phyloP scores from a whole-genome alignment of 2,888 invertebrate species.

The Xestia sexstrigata region DNA sequence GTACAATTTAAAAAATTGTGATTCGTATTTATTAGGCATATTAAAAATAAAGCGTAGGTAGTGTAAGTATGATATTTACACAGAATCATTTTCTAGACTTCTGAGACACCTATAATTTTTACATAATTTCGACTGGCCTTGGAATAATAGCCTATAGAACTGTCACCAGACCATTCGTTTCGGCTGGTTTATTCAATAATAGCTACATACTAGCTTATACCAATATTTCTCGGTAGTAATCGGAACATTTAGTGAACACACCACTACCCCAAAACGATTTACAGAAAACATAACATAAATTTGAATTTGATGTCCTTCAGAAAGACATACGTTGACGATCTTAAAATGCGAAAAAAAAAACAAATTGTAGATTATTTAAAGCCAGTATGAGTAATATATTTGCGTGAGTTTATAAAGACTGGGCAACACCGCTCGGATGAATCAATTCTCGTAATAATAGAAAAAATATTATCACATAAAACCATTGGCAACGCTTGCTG shows the following conservation, averaged over 20 bases:
- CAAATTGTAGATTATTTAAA: constrained; percentile 23
- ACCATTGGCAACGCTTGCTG: constrained; percentile 47
- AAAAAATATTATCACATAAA: constrained; percentile 51
- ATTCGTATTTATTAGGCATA: constrained; percentile 13
- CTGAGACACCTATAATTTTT: constrained; percentile 2
- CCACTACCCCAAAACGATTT: constrained; percentile 37
- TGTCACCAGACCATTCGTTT: constrained; percentile 33
- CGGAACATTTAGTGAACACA: constrained; percentile 15
- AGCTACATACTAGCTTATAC: not conserved
- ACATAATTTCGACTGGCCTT: constrained; percentile 14
- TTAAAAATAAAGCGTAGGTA: constrained; percentile 7
- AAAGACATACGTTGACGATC: constrained; percentile 34
- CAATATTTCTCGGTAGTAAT: not conserved
- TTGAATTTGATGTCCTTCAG: constrained; percentile 2
- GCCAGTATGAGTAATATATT: constrained; percentile 48
- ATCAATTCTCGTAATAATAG: constrained; percentile 58
- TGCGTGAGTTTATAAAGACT: constrained; percentile 30
- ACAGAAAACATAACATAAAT: constrained; percentile 44
- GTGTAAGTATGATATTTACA: constrained; percentile 13
- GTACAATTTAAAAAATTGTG: constrained; percentile 1
- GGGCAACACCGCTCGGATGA: constrained; percentile 61
- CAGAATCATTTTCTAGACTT: constrained; percentile 14
- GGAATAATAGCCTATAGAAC: constrained; percentile 11
- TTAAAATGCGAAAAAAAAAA: constrained; percentile 30
- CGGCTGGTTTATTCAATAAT: constrained; percentile 27